Base-by-base conservation (phyloP, 2,888 invertebrate species). In the Aphidoletes aphidimyza region DNA sequence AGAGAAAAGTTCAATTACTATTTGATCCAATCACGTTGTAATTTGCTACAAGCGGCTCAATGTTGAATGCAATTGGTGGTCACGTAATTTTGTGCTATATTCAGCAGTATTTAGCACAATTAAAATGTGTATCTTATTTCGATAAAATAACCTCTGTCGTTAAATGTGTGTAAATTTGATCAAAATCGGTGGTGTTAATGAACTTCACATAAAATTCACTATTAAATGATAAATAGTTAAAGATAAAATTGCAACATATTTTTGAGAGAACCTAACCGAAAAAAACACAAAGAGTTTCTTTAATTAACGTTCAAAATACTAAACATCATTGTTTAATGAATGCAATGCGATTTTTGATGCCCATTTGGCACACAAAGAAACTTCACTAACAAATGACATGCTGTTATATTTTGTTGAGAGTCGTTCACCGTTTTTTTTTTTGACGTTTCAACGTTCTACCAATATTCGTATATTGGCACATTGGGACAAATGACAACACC, bases 351-450 rank as follows among this genome's bases (percentile, higher is more conserved):
- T 30, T 30, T 30, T 69, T 14, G 30, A 30, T 30, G 34, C 69
- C 26, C 34, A 69, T 69, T 69, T 30, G 1, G 69, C 26, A 69
- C 69, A 69, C 69, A 34, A 69, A 69, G 69, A 69, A 69, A 69
- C 2, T 54, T 54, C 22, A 22, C 69, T 5, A 34, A 69, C 11
- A 30, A 30, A 69, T 30, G 69, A 30, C 69, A 69, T 30, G 54
- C 14, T 42, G 42, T 9, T 69, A 5, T 22, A 26, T 54, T 2
- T 14, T 69, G 69, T 69, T 69, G 14, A 30, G 6, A 30, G 69
- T 30, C n/a, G n/a, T n/a, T n/a, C n/a, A n/a, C n/a, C n/a, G n/a
- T n/a, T n/a, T n/a, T n/a, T n/a, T n/a, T n/a, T n/a, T n/a, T 69
- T 30, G 30, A 14, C 54, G n/a, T 30, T 69, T 69, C 30, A 30